Conservation (phyloP, 1,140 invertebrate species). For the Zaprionus inermis region DNA sequence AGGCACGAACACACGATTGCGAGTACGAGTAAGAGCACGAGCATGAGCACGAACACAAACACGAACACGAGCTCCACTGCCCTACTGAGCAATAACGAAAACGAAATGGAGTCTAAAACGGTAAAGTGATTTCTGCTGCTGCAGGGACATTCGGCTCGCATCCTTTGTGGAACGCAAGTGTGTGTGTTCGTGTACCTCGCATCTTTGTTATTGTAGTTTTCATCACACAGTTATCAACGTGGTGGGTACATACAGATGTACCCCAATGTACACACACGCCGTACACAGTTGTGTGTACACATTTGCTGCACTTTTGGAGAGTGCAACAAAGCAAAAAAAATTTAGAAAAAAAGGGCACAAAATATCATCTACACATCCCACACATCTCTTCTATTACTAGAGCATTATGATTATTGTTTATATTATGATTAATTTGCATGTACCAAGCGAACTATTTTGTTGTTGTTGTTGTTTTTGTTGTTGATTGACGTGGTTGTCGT, state of each 20-base stretch:
- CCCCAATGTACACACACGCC: slow-evolving; percentile 1
- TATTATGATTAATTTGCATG: slow-evolving; percentile 30
- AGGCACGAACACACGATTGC: slow-evolving; percentile 12
- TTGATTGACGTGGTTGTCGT: slow-evolving; percentile 44
- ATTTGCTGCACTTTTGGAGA: slow-evolving; percentile 2
- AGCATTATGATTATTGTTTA: slow-evolving; percentile 1
- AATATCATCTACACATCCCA: neutral
- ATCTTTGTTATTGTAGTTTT: slow-evolving; percentile 36
- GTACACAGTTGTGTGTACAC: neutral
- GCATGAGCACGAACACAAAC: slow-evolving; percentile 15
- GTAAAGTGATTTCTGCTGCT: slow-evolving; percentile 23
- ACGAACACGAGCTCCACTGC: slow-evolving; percentile 39
- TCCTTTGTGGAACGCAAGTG: slow-evolving; percentile 4
- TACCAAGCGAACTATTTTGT: slow-evolving; percentile 37
- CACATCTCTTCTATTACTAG: neutral
- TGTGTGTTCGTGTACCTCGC: slow-evolving; percentile 17
- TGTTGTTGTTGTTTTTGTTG: slow-evolving; percentile 13
- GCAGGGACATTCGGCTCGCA: slow-evolving; percentile 33
- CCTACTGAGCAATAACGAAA: slow-evolving; percentile 51
- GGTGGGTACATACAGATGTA: slow-evolving; percentile 8
- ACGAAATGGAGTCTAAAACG: slow-evolving; percentile 41
- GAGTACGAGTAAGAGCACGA: slow-evolving; percentile 23
- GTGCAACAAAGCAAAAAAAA: slow-evolving; percentile 7
- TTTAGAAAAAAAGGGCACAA: slow-evolving; percentile 5
- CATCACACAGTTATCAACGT: slow-evolving; percentile 25